A percentile compares a stretch with the other conserved stretches of the same genome.
Conservation (phyloP, 2,797 vertebrate species). For the Scolopax rusticola region DNA sequence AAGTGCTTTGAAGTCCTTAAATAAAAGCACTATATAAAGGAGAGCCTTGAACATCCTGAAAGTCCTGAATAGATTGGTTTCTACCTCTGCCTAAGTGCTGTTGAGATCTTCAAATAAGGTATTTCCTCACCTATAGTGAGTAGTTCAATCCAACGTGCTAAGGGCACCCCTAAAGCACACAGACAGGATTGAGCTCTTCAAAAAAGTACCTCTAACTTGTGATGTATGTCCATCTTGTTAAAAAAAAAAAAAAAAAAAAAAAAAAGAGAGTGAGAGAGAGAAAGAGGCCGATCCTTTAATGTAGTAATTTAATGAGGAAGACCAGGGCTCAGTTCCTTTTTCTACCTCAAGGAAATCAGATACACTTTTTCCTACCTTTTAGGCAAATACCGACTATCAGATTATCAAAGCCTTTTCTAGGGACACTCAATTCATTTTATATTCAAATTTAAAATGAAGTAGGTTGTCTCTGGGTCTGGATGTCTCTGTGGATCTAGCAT, state of each 20-base stretch:
- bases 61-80: background rate
- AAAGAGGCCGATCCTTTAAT: background rate
- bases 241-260: background rate
- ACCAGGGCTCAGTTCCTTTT: background rate
- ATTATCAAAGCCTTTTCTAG: slow-evolving; percentile 56
- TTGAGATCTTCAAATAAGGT: background rate
- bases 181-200: background rate
- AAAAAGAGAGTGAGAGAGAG: too few relatives aligned
- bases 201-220: background rate
- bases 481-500: slow-evolving; percentile 49
- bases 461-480: slow-evolving; percentile 24
- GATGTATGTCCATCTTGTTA: background rate
- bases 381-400: slow-evolving; percentile 23
- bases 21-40: background rate
- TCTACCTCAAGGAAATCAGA: slow-evolving; percentile 39
- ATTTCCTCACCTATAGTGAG: background rate
- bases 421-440: slow-evolving; percentile 50
- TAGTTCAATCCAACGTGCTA: background rate
- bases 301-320: slow-evolving; percentile 15
- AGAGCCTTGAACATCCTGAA: background rate
- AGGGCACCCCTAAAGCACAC: slow-evolving; percentile 3
- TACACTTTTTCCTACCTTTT: slow-evolving; percentile 27
- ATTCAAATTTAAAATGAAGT: slow-evolving; percentile 66
- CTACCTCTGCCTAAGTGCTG: background rate
- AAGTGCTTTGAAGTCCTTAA: slow-evolving; percentile 26